These are phyloP conservation scores for Copidosoma aretas DNA, from an alignment of 2,888 invertebrate genomes.

Conservation along the genomic window DNA sequence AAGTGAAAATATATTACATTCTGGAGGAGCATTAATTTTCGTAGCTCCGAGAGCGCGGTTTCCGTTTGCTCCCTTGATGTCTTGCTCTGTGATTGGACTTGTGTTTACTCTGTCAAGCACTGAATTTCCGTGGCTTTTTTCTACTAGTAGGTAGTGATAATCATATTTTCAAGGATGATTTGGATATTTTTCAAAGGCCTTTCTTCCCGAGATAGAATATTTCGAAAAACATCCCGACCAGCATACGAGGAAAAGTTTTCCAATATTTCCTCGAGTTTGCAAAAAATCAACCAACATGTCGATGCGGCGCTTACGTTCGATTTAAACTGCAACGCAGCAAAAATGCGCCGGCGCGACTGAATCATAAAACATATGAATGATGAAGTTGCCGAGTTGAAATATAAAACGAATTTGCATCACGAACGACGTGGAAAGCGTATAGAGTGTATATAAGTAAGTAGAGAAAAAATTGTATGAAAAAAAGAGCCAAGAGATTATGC, in stretches of 20 bases:
- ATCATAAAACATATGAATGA: background rate
- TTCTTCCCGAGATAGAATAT: too few species aligned
- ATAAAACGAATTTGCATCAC: background rate
- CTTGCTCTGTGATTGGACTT: background rate
- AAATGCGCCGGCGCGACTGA: too few species aligned
- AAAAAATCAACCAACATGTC: too few species aligned
- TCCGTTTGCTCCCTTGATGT: background rate
- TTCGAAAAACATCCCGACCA: too few species aligned
- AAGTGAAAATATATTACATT: background rate
- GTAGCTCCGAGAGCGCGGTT: constrained; percentile 2
- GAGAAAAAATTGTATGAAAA: background rate
- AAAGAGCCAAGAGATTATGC: background rate
- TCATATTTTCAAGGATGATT: too few species aligned
- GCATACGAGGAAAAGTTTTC: too few species aligned
- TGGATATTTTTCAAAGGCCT: too few species aligned
- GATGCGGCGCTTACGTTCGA: too few species aligned
- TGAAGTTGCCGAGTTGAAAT: background rate
- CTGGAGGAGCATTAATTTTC: constrained; percentile 1
- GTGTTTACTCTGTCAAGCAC: background rate
- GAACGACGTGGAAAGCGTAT: background rate
- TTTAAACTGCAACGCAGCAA: too few species aligned
- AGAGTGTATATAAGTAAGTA: too few species aligned
- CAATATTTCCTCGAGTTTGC: too few species aligned
- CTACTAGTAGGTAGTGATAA: background rate
- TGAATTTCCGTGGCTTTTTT: background rate